Percentiles rank a stretch among this genome's conserved stretches.
Evolutionary conservation across 2,797 vertebrate genomes (phyloP).

Genomic region (Chiroxiphia lanceolata): DNA sequence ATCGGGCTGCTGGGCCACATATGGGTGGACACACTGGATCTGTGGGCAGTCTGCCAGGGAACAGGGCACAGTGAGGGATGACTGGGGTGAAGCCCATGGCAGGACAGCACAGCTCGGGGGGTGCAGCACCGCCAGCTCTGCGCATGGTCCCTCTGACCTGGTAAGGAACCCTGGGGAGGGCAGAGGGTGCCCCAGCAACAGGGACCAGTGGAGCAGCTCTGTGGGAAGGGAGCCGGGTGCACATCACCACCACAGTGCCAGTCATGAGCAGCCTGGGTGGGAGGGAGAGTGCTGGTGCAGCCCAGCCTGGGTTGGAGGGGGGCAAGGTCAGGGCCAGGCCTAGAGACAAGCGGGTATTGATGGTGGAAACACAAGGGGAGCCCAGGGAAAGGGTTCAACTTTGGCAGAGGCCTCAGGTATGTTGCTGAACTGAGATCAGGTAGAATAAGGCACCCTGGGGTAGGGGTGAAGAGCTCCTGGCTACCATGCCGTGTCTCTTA

Average conservation of each 20-base stretch:
- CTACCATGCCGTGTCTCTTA: conserved; percentile 62
- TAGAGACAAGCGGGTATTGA: neutral
- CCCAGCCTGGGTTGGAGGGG: neutral
- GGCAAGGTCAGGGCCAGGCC: neutral
- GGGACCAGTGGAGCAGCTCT: fast-evolving
- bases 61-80: neutral
- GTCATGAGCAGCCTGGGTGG: neutral
- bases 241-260: fast-evolving
- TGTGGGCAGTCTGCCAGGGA: conserved; percentile 87
- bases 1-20: conserved; percentile 91
- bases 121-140: fast-evolving
- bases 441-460: neutral
- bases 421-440: neutral
- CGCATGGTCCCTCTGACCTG: neutral
- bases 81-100: fast-evolving
- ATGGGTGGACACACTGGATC: conserved; percentile 95
- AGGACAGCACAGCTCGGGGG: fast-evolving
- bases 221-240: fast-evolving
- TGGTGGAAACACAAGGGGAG: neutral
- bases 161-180: neutral
- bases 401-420: neutral
- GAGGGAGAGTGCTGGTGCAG: neutral
- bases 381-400: neutral
- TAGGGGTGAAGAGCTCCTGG: neutral
- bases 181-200: neutral